Percentiles rank a stretch among this genome's conserved stretches.
Conservation (phyloP, 2,113 vertebrate species). For the Tinamus guttatus region DNA sequence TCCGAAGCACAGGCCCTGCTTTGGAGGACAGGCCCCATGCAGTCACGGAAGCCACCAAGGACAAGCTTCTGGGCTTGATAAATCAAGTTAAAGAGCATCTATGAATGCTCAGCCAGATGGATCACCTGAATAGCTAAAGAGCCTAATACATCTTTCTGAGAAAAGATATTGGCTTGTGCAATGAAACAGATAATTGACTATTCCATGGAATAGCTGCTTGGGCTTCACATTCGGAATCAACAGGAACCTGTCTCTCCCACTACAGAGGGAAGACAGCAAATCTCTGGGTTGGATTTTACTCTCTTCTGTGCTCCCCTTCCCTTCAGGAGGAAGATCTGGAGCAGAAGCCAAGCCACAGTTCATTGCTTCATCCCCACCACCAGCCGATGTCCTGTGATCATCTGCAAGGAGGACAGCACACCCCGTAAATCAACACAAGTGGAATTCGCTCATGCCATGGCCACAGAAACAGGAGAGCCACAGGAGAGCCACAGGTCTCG, state of each 20-base stretch:
- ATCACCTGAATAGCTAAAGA: slow-evolving; percentile 79
- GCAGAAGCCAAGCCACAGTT: neutral
- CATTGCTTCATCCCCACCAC: neutral
- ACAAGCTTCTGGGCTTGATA: slow-evolving; percentile 64
- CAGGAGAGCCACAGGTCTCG: neutral
- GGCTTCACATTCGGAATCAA: slow-evolving; percentile 57
- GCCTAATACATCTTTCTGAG: slow-evolving; percentile 76
- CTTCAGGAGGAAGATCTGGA: neutral
- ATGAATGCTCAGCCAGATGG: slow-evolving; percentile 70
- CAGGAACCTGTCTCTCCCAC: slow-evolving; percentile 33
- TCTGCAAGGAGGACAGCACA: neutral
- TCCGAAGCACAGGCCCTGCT: neutral
- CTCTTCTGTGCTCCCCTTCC: neutral
- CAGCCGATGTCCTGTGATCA: rapidly evolving
- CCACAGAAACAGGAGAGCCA: neutral
- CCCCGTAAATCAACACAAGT: neutral
- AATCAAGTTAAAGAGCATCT: slow-evolving; percentile 75
- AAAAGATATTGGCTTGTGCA: slow-evolving; percentile 75
- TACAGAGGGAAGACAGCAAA: neutral
- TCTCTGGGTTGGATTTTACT: neutral
- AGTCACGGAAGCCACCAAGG: slow-evolving; percentile 61
- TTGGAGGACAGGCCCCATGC: neutral
- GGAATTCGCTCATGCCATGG: neutral
- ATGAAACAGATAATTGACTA: slow-evolving; percentile 79
- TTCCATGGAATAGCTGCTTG: slow-evolving; percentile 46